phyloP scores from a whole-genome alignment of 2,888 invertebrate species.

The Drosophila ustulata region DNA sequence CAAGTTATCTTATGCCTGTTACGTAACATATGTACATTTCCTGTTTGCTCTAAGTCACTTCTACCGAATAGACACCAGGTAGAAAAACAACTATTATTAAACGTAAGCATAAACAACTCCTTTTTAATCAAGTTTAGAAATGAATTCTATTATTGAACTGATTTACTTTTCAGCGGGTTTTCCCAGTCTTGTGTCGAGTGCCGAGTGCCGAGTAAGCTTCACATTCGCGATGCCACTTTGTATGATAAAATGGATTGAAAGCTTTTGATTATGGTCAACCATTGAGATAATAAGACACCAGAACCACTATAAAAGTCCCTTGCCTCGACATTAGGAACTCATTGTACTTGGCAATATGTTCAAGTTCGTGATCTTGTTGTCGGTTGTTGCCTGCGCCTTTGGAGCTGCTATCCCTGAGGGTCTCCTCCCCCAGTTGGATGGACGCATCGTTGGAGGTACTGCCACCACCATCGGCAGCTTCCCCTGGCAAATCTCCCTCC shows the following conservation, averaged over 20 bases:
- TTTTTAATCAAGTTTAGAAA: background rate
- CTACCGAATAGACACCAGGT: background rate
- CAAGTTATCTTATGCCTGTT: too few species aligned
- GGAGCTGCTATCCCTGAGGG: constrained; percentile 70
- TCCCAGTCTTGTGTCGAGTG: background rate
- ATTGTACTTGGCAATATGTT: background rate
- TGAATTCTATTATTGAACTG: background rate
- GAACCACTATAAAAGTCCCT: constrained; percentile 23
- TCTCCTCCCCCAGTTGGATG: constrained; percentile 73
- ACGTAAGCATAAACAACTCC: background rate
- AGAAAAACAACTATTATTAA: background rate
- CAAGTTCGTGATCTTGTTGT: constrained; percentile 51
- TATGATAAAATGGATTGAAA: background rate
- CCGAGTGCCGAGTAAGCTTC: background rate
- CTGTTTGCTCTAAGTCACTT: background rate
- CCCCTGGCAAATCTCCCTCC: constrained; percentile 78
- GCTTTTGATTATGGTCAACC: background rate
- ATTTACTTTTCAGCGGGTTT: background rate
- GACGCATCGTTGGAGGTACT: constrained; percentile 81
- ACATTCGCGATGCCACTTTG: background rate
- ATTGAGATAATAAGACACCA: constrained; percentile 7
- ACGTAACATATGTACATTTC: background rate
- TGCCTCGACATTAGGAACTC: constrained; percentile 18
- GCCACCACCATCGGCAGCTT: constrained; percentile 65
- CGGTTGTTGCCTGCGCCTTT: constrained; percentile 65